Evolutionary conservation across 1,140 invertebrate genomes (phyloP).

Genomic region (Copidosoma floridanum): DNA sequence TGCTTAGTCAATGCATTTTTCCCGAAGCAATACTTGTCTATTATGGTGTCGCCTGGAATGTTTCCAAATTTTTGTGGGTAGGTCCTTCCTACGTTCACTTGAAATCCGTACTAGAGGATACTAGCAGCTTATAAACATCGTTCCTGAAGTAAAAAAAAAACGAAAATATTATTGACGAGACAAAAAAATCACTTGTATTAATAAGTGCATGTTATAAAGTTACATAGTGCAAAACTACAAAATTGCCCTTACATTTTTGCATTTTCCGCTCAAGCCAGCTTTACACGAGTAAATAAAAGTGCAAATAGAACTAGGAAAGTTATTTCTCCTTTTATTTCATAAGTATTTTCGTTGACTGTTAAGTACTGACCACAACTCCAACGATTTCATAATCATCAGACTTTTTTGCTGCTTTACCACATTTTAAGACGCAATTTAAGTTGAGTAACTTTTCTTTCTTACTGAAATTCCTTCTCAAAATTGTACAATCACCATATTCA

Average conservation of each 20-base stretch:
- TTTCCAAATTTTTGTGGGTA: too few species aligned
- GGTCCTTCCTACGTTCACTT: too few species aligned
- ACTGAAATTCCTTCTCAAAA: background rate
- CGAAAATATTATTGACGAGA: too few species aligned
- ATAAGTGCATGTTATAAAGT: background rate
- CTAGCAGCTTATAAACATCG: too few species aligned
- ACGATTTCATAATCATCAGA: background rate
- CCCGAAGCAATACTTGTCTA: too few species aligned
- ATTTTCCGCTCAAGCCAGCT: background rate
- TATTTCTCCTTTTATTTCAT: background rate
- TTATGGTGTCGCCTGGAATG: too few species aligned
- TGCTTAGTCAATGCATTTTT: background rate
- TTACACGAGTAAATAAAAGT: background rate
- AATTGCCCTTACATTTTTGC: background rate
- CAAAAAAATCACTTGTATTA: background rate
- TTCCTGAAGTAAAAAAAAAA: too few species aligned
- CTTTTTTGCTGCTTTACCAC: background rate
- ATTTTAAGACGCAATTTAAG: background rate
- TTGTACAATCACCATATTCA: background rate
- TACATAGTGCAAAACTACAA: background rate
- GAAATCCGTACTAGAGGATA: too few species aligned
- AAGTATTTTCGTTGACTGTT: background rate
- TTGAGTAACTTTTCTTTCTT: background rate
- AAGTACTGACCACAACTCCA: background rate
- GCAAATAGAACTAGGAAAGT: background rate